Conservation (phyloP, 2,797 vertebrate species). For the Poeciliopsis turneri region DNA sequence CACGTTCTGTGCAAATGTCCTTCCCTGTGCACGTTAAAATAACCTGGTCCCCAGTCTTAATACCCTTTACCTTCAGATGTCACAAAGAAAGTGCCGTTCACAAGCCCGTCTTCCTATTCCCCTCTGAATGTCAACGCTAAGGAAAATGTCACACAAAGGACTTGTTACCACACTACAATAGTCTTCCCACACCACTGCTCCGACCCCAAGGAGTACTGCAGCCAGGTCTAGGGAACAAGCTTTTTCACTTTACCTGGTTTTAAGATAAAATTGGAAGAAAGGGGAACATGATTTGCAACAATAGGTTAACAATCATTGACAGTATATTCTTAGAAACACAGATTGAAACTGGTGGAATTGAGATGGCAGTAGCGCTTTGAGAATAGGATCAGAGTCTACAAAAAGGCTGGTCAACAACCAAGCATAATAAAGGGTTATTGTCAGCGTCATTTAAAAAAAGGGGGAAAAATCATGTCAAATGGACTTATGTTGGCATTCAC, state of each 20-base stretch:
- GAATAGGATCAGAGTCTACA: neutral
- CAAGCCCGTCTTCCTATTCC: slow-evolving; percentile 72
- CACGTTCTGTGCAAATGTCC: slow-evolving; percentile 75
- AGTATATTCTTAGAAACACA: slow-evolving; percentile 57
- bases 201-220: slow-evolving; percentile 68
- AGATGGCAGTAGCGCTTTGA: neutral
- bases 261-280: slow-evolving; percentile 73
- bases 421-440: neutral
- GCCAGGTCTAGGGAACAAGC: slow-evolving; percentile 59
- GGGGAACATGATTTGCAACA: slow-evolving; percentile 73
- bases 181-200: slow-evolving; percentile 68
- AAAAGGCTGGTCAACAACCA: neutral
- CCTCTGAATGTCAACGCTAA: slow-evolving; percentile 76
- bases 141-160: slow-evolving; percentile 82
- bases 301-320: slow-evolving; percentile 79
- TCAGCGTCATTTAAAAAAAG: neutral
- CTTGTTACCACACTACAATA: slow-evolving; percentile 78
- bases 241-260: slow-evolving; percentile 57
- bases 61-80: slow-evolving; percentile 78
- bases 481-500: neutral
- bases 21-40: slow-evolving; percentile 67
- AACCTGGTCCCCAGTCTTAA: slow-evolving; percentile 70
- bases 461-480: neutral
- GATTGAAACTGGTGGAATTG: neutral
- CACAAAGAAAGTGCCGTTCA: slow-evolving; percentile 65